phyloP scores from a whole-genome alignment of 2,888 invertebrate genomes.

The Strigamia crassipes region DNA sequence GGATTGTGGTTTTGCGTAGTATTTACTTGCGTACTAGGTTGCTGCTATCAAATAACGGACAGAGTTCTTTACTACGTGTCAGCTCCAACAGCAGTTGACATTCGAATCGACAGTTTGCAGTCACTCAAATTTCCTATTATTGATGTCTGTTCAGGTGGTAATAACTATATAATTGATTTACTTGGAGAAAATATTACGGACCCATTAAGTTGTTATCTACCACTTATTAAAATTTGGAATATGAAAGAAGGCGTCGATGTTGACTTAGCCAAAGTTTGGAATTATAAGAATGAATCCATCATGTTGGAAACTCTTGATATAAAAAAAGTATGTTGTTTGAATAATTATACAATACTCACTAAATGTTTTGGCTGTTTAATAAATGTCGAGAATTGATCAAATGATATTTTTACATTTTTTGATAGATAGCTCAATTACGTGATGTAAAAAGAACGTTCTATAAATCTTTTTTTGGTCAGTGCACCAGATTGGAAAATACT shows the following conservation, averaged over 20 bases:
- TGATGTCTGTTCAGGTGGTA: not conserved
- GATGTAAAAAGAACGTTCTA: no score
- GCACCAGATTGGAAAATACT: no score
- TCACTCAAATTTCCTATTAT: not conserved
- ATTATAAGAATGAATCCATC: not conserved
- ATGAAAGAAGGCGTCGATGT: not conserved
- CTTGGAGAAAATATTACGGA: not conserved
- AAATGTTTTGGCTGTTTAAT: no score
- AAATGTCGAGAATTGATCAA: no score
- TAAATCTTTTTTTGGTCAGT: no score
- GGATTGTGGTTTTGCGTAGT: not conserved
- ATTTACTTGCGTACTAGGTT: not conserved
- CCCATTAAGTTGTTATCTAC: not conserved
- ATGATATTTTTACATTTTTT: no score
- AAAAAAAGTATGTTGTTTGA: no score
- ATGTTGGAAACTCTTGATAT: not conserved
- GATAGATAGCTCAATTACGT: no score
- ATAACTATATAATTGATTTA: not conserved
- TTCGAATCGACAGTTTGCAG: not conserved
- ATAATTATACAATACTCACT: no score
- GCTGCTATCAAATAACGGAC: not conserved
- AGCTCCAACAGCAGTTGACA: not conserved
- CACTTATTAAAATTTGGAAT: not conserved
- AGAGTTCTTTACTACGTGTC: not conserved
- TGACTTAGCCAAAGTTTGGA: not conserved